Evolutionary conservation across 1,140 invertebrate species (phyloP).

Genomic region (Thrips palmi): DNA sequence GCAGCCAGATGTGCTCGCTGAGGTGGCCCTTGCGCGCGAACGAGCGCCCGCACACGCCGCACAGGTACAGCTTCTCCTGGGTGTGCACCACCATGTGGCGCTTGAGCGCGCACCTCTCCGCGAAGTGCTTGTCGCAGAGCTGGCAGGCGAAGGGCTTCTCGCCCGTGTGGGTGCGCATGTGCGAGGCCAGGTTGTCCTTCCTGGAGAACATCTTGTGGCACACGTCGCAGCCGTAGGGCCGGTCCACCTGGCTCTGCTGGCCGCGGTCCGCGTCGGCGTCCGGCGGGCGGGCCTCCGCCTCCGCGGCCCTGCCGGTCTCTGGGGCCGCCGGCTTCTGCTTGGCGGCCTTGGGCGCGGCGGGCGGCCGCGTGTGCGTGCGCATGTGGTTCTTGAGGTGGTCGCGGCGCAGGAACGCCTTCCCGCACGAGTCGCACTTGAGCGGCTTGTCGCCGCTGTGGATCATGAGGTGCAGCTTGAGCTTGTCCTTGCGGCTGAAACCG

Average conservation of each 20-base stretch:
- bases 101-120: constrained; percentile 33
- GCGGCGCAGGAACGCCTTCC: constrained; percentile 32
- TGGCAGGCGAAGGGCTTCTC: constrained; percentile 34
- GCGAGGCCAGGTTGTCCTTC: constrained; percentile 51
- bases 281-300: constrained; percentile 29
- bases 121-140: constrained; percentile 43
- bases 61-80: constrained; percentile 20
- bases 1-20: too few species aligned
- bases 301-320: too few species aligned
- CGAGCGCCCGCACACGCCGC: constrained; percentile 18
- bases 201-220: constrained; percentile 48
- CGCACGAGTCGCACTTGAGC: constrained; percentile 32
- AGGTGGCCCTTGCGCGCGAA: too few species aligned
- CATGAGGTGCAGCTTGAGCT: too few species aligned
- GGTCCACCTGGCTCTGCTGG: constrained; percentile 31
- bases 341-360: too few species aligned
- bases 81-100: constrained; percentile 28
- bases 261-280: constrained; percentile 35
- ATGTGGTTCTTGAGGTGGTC: constrained; percentile 43
- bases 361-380: constrained; percentile 38
- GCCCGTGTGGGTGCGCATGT: constrained; percentile 54
- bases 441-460: constrained; percentile 34
- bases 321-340: too few species aligned
- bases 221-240: constrained; percentile 33
- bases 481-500: too few species aligned